A percentile compares a stretch with the other conserved stretches of the same genome.
Evolutionary conservation across 2,797 vertebrate species (phyloP).

Genomic region (Petrocephalus sullivani): DNA sequence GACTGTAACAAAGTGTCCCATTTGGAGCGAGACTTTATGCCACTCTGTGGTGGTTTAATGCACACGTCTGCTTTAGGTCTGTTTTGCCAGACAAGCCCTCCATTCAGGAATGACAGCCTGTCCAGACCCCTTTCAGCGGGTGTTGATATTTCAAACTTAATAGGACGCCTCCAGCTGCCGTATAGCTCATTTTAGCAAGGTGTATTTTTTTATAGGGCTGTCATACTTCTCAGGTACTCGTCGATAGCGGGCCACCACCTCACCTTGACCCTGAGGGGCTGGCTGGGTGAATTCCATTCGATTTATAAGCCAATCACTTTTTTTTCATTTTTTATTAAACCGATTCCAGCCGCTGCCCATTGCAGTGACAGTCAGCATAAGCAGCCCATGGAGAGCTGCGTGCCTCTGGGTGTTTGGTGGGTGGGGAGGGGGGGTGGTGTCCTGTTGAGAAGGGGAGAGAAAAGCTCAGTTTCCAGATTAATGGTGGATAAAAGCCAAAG

Average conservation of each 20-base stretch:
- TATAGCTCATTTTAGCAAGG: slow-evolving; percentile 8
- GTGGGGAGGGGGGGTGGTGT: background rate
- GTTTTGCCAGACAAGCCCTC: background rate
- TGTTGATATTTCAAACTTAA: slow-evolving; percentile 14
- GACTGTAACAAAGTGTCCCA: slow-evolving; percentile 7
- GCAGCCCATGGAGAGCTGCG: background rate
- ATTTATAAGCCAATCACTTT: background rate
- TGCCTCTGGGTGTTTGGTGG: background rate
- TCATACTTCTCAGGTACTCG: background rate
- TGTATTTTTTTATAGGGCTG: slow-evolving; percentile 22
- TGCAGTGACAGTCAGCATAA: background rate
- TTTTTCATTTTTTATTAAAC: background rate
- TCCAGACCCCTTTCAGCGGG: background rate
- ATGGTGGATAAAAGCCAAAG: background rate
- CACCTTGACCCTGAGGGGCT: background rate
- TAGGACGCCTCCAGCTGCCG: background rate
- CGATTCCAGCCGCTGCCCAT: background rate
- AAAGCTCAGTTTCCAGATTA: background rate
- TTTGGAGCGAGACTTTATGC: background rate
- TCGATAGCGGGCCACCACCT: background rate
- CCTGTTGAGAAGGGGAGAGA: background rate
- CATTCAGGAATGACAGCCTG: background rate
- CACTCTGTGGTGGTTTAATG: background rate
- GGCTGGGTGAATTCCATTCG: background rate
- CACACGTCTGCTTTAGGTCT: background rate